Percentiles rank a stretch among this genome's conserved stretches.
These are phyloP conservation scores for Choristoneura fumiferana DNA, from an alignment of 1,140 invertebrate genomes.

Conservation along the genomic window DNA sequence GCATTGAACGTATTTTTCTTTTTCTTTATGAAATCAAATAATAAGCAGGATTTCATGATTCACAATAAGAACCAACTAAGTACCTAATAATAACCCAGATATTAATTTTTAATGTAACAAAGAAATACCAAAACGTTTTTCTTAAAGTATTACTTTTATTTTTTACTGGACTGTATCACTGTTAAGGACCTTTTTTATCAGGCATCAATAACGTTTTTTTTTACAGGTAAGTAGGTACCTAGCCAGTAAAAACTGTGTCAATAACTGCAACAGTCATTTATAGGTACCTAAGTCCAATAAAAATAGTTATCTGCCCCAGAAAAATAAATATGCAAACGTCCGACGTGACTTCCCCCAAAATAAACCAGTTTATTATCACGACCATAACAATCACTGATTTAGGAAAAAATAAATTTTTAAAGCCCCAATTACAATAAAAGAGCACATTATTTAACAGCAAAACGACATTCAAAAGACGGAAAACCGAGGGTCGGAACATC, in stretches of 20 bases:
- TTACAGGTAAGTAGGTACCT: too few species aligned
- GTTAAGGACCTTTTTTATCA: too few species aligned
- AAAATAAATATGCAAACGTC: neutral
- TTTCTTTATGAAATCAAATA: conserved; percentile 3
- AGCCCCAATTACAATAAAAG: conserved; percentile 69
- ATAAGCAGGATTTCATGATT: neutral
- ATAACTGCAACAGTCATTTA: too few species aligned
- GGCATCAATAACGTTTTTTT: too few species aligned
- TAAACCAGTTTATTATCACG: conserved; percentile 11
- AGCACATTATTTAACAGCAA: conserved; percentile 76
- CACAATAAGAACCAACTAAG: neutral
- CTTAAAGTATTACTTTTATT: too few species aligned
- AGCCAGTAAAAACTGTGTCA: too few species aligned
- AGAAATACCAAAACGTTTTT: too few species aligned
- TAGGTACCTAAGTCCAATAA: too few species aligned
- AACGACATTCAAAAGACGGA: conserved; percentile 77
- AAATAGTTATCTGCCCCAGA: too few species aligned
- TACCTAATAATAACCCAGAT: too few species aligned
- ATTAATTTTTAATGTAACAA: too few species aligned
- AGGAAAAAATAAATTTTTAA: conserved; percentile 41
- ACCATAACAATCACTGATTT: conserved; percentile 23
- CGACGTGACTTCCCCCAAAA: neutral
- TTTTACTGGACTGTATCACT: too few species aligned
- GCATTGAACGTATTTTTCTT: neutral
- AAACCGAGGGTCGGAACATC: conserved; percentile 76